Evolutionary conservation across 2,888 invertebrate genomes (phyloP).

Genomic region (Meghimatium bilineatum): DNA sequence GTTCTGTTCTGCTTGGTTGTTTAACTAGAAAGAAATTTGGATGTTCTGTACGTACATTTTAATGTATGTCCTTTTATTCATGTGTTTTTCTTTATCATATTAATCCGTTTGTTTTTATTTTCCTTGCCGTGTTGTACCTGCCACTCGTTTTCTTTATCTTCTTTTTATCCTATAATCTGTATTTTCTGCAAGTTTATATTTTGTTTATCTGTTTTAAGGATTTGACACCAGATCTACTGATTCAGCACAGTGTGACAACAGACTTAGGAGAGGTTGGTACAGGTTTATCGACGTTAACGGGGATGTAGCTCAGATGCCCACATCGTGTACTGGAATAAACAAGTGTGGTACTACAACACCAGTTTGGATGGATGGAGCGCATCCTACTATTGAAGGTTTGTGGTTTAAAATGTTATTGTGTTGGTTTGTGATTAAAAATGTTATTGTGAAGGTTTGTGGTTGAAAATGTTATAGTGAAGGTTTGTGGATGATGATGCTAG

Average conservation of each 20-base stretch:
- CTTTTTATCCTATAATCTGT: no score
- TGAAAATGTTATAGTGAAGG: no score
- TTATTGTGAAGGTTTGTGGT: not conserved
- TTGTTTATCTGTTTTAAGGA: not conserved
- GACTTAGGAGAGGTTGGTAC: conserved; percentile 2
- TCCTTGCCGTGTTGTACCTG: no score
- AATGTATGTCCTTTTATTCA: no score
- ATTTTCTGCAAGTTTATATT: no score
- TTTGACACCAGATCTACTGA: not conserved
- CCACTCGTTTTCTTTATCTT: no score
- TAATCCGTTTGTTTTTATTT: no score
- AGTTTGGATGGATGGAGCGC: conserved; percentile 10
- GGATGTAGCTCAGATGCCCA: not conserved
- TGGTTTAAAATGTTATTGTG: not conserved
- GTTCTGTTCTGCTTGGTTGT: no score
- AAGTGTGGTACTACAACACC: not conserved
- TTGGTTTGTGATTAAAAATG: not conserved
- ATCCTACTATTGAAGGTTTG: not conserved
- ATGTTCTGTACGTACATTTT: no score
- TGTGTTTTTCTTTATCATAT: no score
- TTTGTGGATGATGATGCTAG: no score
- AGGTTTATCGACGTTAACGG: not conserved
- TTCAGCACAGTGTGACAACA: not conserved
- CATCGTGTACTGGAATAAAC: not conserved
- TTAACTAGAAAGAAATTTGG: no score